A percentile compares a stretch with the other conserved stretches of the same genome.
phyloP scores from a whole-genome alignment of 1,140 invertebrate genomes.

The Solenopsis fugax region DNA sequence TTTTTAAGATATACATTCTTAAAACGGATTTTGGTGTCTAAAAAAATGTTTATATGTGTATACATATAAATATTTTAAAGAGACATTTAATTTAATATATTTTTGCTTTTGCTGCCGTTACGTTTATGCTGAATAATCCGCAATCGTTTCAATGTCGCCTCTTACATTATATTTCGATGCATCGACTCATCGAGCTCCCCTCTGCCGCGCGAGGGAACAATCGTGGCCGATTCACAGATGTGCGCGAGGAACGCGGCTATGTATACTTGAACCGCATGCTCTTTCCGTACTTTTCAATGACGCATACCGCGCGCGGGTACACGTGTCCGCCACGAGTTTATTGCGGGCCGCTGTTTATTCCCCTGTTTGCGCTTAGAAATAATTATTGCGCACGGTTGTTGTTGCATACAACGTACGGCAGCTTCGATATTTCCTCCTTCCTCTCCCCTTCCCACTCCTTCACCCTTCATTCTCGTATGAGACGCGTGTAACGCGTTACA shows the following conservation, averaged over 20 bases:
- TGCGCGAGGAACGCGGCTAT: slow-evolving; percentile 30
- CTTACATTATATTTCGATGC: neutral
- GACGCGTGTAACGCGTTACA: neutral
- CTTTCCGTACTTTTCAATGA: slow-evolving; percentile 63
- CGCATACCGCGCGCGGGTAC: slow-evolving; percentile 32
- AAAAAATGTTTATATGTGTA: too few relatives aligned
- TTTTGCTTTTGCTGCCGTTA: neutral
- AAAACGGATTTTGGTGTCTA: too few relatives aligned
- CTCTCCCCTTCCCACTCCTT: too few relatives aligned
- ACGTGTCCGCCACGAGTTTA: slow-evolving; percentile 18
- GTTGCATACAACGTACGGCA: neutral
- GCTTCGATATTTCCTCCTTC: too few relatives aligned
- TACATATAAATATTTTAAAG: too few relatives aligned
- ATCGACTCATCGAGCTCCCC: neutral
- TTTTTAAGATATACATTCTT: too few relatives aligned
- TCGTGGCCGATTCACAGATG: slow-evolving; percentile 5
- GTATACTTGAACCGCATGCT: slow-evolving; percentile 31
- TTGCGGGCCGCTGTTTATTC: slow-evolving; percentile 1
- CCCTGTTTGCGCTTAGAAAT: slow-evolving; percentile 58
- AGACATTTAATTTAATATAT: neutral
- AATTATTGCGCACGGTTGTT: slow-evolving; percentile 56
- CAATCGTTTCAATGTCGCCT: neutral
- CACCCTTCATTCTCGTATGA: too few relatives aligned
- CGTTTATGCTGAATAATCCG: neutral
- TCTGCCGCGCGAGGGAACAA: neutral